phyloP scores from a whole-genome alignment of 2,888 invertebrate genomes.

The Elegia similella region DNA sequence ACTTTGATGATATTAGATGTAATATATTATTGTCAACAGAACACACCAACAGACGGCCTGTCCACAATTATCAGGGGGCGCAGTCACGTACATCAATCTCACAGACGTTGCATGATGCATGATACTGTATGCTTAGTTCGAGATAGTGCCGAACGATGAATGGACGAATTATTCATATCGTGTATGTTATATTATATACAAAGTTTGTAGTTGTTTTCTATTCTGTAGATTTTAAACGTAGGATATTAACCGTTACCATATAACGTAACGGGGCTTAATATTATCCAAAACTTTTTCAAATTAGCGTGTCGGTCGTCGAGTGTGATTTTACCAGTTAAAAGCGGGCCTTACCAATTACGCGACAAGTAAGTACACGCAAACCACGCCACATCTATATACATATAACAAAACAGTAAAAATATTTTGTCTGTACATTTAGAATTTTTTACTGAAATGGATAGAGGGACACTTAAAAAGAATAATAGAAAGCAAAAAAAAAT shows the following conservation, averaged over 20 bases:
- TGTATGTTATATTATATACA: too few species aligned
- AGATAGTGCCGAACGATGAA: constrained; percentile 1
- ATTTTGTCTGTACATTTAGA: too few species aligned
- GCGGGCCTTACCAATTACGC: constrained; percentile 32
- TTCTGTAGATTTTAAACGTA: too few species aligned
- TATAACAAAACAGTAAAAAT: too few species aligned
- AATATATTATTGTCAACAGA: not conserved
- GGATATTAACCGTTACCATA: too few species aligned
- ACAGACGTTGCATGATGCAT: constrained; percentile 16
- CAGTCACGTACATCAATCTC: constrained; percentile 14
- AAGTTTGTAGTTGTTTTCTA: not conserved
- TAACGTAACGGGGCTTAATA: too few species aligned
- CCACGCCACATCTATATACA: constrained; percentile 1
- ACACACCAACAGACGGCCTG: not conserved
- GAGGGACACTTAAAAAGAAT: too few species aligned
- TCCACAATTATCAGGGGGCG: constrained; percentile 7
- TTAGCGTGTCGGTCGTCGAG: constrained; percentile 27
- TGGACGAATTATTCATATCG: not conserved
- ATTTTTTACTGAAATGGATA: too few species aligned
- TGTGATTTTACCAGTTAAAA: constrained; percentile 51
- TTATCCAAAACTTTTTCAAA: too few species aligned
- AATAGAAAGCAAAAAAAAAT: too few species aligned
- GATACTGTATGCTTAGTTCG: constrained; percentile 11
- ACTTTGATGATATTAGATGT: too few species aligned
- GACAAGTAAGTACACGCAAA: constrained; percentile 40